Conservation (phyloP, 2,113 vertebrate species). For the Triplophysa rosa region DNA sequence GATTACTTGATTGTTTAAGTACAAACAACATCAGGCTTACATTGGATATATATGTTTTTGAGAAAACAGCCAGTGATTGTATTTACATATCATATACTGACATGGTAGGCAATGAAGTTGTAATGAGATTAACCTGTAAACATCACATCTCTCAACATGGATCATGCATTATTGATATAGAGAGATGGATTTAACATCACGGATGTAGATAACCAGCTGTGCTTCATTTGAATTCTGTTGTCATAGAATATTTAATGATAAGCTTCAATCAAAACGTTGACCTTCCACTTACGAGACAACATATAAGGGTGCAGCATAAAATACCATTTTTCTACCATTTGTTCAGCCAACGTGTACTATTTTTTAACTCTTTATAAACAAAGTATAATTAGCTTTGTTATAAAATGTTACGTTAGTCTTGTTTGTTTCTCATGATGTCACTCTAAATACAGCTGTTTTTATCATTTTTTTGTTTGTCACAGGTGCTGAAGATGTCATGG, state of each 20-base stretch:
- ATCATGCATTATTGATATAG: constrained; percentile 9
- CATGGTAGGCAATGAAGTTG: constrained; percentile 13
- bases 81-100: constrained; percentile 28
- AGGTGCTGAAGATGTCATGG: constrained; percentile 69
- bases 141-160: constrained; percentile 6
- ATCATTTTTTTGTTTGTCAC: constrained; percentile 41
- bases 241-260: constrained; percentile 9
- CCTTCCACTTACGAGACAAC: too few relatives aligned
- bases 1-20: too few relatives aligned
- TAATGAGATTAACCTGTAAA: constrained; percentile 23
- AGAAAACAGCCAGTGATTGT: not conserved
- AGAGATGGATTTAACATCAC: not conserved
- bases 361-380: too few relatives aligned
- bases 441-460: not conserved
- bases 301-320: not conserved
- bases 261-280: not conserved
- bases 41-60: not conserved
- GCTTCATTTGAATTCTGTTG: constrained; percentile 7
- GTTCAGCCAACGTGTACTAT: too few relatives aligned
- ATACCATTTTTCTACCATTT: too few relatives aligned
- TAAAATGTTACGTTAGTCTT: too few relatives aligned
- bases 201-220: constrained; percentile 14
- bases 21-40: too few relatives aligned
- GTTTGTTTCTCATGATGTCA: too few relatives aligned
- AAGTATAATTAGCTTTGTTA: too few relatives aligned